Evolutionary conservation across 2,113 vertebrate genomes (phyloP).

Genomic region (Pterophyllum scalare): DNA sequence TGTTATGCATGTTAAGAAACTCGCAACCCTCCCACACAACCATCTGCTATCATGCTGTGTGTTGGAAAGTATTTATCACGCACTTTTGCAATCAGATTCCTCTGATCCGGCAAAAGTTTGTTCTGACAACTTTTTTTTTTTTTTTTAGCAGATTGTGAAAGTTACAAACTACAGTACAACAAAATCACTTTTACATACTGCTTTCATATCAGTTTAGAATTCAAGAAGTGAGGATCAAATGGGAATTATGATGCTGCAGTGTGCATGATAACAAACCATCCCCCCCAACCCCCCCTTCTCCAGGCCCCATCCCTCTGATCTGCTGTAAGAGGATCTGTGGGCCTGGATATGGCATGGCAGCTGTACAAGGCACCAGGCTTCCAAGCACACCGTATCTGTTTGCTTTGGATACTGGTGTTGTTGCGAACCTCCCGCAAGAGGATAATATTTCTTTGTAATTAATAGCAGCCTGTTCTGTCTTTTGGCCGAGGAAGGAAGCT

Average conservation of each 20-base stretch:
- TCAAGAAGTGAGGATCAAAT: slow-evolving; percentile 23
- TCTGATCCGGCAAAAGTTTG: slow-evolving; percentile 29
- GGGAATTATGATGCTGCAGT: slow-evolving; percentile 52
- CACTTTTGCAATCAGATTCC: slow-evolving; percentile 20
- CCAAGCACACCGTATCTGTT: slow-evolving; percentile 69
- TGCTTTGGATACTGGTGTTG: slow-evolving; percentile 73
- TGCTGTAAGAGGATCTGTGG: slow-evolving; percentile 71
- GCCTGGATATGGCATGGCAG: slow-evolving; percentile 70
- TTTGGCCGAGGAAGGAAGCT: slow-evolving; percentile 47
- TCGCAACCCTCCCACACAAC: slow-evolving; percentile 68
- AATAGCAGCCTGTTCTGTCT: slow-evolving; percentile 64
- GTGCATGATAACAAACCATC: slow-evolving; percentile 44
- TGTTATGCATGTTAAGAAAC: slow-evolving; percentile 67
- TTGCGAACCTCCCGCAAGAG: slow-evolving; percentile 60
- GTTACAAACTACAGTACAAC: background rate
- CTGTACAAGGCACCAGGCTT: slow-evolving; percentile 69
- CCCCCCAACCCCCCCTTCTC: background rate
- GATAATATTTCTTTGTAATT: slow-evolving; percentile 74
- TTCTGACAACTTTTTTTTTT: slow-evolving; percentile 15
- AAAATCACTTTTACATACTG: background rate
- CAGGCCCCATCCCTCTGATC: slow-evolving; percentile 57
- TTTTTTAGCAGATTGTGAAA: background rate
- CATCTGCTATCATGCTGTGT: slow-evolving; percentile 59
- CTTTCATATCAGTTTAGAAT: slow-evolving; percentile 2
- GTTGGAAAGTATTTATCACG: slow-evolving; percentile 42